A percentile compares a stretch with the other conserved stretches of the same genome.
These are phyloP conservation scores for Cichladusa arquata DNA, from an alignment of 2,113 vertebrate genomes.

Conservation along the genomic window DNA sequence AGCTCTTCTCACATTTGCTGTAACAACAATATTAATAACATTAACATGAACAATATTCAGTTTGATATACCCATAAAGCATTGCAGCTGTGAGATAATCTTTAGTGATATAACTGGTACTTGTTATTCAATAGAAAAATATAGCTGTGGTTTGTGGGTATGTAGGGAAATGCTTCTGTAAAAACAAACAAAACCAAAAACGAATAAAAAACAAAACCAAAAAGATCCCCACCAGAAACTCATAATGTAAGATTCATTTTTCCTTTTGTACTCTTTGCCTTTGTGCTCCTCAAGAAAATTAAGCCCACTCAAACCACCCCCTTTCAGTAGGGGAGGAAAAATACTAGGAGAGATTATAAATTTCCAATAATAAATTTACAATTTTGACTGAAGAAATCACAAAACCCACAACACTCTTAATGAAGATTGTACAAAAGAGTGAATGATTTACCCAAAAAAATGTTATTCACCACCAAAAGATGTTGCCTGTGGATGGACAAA, in stretches of 20 bases:
- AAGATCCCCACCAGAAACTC: not conserved
- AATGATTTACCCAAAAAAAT: not conserved
- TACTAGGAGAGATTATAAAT: not conserved
- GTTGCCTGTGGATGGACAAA: not conserved
- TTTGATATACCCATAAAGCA: not conserved
- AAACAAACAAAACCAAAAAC: not conserved
- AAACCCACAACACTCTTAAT: fast-evolving
- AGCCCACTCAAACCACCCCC: not conserved
- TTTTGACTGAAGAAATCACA: not conserved
- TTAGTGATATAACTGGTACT: not conserved
- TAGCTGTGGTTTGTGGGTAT: not conserved
- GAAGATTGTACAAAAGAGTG: not conserved
- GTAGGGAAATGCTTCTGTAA: not conserved
- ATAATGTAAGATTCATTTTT: not conserved
- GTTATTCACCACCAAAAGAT: not conserved
- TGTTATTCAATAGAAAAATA: not conserved
- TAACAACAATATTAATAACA: not conserved
- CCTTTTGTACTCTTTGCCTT: not conserved
- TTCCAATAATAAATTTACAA: too few relatives aligned
- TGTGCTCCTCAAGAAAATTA: not conserved
- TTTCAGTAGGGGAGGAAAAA: not conserved
- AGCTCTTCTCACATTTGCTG: not conserved
- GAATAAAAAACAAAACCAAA: not conserved
- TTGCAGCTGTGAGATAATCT: not conserved
- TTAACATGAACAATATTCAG: not conserved